Evolutionary conservation across 2,113 vertebrate species (phyloP).

Genomic region (Egretta garzetta): DNA sequence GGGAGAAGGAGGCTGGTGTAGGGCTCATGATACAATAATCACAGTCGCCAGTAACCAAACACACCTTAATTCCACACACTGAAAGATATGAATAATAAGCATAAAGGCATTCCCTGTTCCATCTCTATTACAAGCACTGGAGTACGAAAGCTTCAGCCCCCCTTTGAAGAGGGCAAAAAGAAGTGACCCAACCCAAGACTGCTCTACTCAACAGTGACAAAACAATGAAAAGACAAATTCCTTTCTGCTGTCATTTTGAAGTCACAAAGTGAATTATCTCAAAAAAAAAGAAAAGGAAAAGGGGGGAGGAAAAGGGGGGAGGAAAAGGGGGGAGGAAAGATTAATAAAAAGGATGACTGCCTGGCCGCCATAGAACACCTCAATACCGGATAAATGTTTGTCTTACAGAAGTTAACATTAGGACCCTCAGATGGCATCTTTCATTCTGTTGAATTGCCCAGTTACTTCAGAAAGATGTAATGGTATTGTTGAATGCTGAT

Average conservation of each 20-base stretch:
- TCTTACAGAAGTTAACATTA: not conserved
- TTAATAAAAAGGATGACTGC: not conserved
- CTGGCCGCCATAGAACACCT: not conserved
- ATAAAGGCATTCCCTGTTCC: not conserved
- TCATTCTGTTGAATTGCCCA: constrained; percentile 21
- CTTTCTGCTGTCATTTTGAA: constrained; percentile 25
- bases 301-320: no score
- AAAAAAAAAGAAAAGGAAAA: not conserved
- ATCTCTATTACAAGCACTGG: not conserved
- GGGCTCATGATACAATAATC: not conserved
- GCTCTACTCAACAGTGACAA: not conserved
- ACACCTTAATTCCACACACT: not conserved
- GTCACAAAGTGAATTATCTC: not conserved
- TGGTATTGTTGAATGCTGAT: constrained; percentile 9
- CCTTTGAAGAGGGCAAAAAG: not conserved
- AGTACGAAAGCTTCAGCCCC: not conserved
- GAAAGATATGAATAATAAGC: not conserved
- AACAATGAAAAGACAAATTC: not conserved
- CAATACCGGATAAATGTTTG: not conserved
- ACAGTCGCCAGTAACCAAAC: not conserved
- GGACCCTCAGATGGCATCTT: not conserved
- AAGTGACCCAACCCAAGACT: not conserved
- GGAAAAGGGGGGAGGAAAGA: not conserved
- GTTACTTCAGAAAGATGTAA: constrained; percentile 27
- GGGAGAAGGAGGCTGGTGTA: not conserved